These are phyloP conservation scores for Drosophila yakuba DNA, from an alignment of 1,140 invertebrate genomes.

Conservation along the genomic window DNA sequence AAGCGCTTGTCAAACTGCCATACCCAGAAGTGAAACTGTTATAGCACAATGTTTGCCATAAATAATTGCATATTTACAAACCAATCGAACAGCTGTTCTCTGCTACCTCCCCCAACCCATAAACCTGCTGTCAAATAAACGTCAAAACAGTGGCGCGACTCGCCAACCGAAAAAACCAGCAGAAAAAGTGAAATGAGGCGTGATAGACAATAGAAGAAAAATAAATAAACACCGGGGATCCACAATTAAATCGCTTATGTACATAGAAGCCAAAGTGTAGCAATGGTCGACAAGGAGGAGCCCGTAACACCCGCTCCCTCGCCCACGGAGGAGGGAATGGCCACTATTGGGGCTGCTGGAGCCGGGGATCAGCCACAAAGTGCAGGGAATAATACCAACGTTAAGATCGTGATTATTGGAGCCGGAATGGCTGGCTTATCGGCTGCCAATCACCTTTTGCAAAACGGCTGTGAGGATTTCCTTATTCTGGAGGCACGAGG, in stretches of 20 bases:
- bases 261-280: slow-evolving; percentile 14
- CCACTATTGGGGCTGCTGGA: slow-evolving; percentile 40
- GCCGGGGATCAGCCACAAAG: slow-evolving; percentile 10
- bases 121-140: slow-evolving; percentile 59
- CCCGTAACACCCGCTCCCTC: slow-evolving; percentile 76
- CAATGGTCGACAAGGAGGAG: slow-evolving; percentile 65
- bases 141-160: slow-evolving; percentile 62
- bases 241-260: slow-evolving; percentile 44
- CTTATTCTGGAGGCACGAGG: slow-evolving; percentile 92
- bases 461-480: slow-evolving; percentile 92
- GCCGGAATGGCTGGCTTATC: slow-evolving; percentile 94
- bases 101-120: background rate
- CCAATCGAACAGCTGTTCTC: slow-evolving; percentile 25
- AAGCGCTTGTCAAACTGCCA: too few species aligned
- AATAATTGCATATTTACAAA: background rate
- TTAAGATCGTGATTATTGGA: slow-evolving; percentile 93
- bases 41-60: background rate
- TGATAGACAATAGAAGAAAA: slow-evolving; percentile 25
- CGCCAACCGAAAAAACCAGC: slow-evolving; percentile 34
- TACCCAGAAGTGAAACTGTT: background rate
- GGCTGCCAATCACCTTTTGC: slow-evolving; percentile 92
- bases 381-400: slow-evolving; percentile 41
- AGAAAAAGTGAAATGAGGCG: slow-evolving; percentile 50
- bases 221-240: slow-evolving; percentile 2
- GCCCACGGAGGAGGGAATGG: slow-evolving; percentile 68